Base-by-base conservation (phyloP, 2,888 invertebrate genomes). In the Allophyes oxyacanthae region DNA sequence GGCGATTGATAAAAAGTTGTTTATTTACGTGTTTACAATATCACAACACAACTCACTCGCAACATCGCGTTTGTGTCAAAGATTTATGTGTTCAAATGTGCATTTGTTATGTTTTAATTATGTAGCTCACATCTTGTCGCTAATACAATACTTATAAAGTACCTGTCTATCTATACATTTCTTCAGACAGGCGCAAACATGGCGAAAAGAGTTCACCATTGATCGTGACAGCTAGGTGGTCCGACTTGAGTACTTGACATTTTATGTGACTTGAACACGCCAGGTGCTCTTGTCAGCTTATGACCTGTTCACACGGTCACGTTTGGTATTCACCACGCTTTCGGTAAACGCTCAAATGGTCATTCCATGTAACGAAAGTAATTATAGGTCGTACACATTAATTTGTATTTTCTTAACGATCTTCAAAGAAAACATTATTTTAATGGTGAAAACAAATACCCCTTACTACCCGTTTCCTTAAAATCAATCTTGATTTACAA, bases 181-280 rank as follows among this genome's bases (percentile, higher is more conserved):
- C 44, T 53, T 40, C 28, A 15, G 42, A 10, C 14, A 43, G 48
- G 66, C 63, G 45, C 53, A 60, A 55, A 60, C 51, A 69, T 41
- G 48, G 66, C 63, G 45, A 55, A 60, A 55, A 60, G 53, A 69
- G 53, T 60, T 43, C 14, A 56, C 60, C 58, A 64, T 58, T 49
- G 59, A 55, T 68, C 41, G 72, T 58, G 68, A 56, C 57, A 63
- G 61, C 26, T 38, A 40, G 50, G 50, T 52, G 46, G 57, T 62
- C 40, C n/a, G 13, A 41, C 40, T 53, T 40, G 36, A 45, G n/a
- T n/a, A n/a, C 25, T 53, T 8, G n/a, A 53, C 36, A 72, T 72
- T 68, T 75, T 60, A 74, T 74, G 66, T 54, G 38, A 37, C 32
- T 41, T 0, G 6, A 32, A 62, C 74, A 74, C 61, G 75, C 57